Percentiles rank a stretch among this genome's conserved stretches.
Conservation (phyloP, 2,797 vertebrate species). For the Silurus lanzhouensis region DNA sequence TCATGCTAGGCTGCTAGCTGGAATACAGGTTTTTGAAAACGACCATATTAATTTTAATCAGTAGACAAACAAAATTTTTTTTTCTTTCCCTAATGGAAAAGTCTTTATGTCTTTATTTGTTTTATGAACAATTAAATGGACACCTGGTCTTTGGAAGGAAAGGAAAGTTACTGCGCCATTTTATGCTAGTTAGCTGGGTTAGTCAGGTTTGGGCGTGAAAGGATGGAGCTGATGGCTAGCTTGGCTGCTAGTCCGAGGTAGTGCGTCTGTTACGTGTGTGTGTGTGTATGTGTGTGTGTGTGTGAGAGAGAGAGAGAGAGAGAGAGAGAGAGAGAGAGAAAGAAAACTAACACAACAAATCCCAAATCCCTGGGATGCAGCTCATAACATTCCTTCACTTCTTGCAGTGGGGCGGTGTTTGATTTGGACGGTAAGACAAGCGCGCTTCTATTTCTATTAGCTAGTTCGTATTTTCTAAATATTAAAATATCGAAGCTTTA, state of each 20-base stretch:
- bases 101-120: not conserved
- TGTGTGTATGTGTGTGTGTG: not conserved
- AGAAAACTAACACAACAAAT: conserved; percentile 20
- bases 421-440: conserved; percentile 27
- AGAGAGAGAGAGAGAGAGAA: not conserved
- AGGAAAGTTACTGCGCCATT: conserved; percentile 4
- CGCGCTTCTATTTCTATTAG: not conserved
- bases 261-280: not conserved
- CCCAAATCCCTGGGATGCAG: conserved; percentile 22
- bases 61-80: not conserved
- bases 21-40: not conserved
- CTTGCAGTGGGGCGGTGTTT: conserved; percentile 19
- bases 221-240: conserved; percentile 7
- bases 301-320: not conserved
- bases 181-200: not conserved
- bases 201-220: conserved; percentile 16
- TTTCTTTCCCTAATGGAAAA: not conserved
- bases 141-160: not conserved
- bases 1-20: conserved; percentile 2
- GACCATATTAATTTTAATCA: not conserved
- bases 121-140: not conserved
- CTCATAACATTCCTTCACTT: conserved; percentile 37
- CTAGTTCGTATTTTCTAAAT: not conserved
- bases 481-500: not conserved
- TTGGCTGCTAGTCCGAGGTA: not conserved